phyloP scores from a whole-genome alignment of 2,113 vertebrate genomes.

The Okapia johnstoni region DNA sequence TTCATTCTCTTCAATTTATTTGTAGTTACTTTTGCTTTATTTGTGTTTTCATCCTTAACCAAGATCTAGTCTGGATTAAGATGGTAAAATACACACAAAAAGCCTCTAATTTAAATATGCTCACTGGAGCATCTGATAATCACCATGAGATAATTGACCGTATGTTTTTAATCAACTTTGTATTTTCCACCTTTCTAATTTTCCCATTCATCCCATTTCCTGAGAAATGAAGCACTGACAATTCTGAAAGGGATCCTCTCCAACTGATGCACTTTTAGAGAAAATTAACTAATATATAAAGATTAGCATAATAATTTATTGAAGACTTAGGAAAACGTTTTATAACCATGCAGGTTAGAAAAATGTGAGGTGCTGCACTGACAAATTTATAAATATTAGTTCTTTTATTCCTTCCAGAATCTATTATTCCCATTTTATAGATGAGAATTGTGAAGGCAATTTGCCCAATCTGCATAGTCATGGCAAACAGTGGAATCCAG shows the following conservation, averaged over 20 bases:
- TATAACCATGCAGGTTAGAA: background rate
- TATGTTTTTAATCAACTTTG: background rate
- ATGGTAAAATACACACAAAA: background rate
- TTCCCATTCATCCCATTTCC: background rate
- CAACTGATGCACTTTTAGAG: background rate
- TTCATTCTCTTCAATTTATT: background rate
- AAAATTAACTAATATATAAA: background rate
- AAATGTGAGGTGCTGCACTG: background rate
- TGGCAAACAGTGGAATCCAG: background rate
- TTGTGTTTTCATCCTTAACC: background rate
- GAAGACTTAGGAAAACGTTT: background rate
- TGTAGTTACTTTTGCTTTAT: background rate
- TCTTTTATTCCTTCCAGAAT: background rate
- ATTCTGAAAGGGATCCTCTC: slow-evolving; percentile 24
- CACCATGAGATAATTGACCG: background rate
- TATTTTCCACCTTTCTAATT: background rate
- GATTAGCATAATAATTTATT: background rate
- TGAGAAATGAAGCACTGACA: background rate
- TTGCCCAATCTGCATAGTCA: background rate
- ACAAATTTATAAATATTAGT: background rate
- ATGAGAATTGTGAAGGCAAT: background rate
- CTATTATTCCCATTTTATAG: background rate
- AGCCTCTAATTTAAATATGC: background rate
- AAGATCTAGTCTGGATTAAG: background rate
- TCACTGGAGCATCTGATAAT: background rate